These are phyloP conservation scores for Drosophila niveifrons DNA, from an alignment of 2,888 invertebrate species.

Conservation along the genomic window DNA sequence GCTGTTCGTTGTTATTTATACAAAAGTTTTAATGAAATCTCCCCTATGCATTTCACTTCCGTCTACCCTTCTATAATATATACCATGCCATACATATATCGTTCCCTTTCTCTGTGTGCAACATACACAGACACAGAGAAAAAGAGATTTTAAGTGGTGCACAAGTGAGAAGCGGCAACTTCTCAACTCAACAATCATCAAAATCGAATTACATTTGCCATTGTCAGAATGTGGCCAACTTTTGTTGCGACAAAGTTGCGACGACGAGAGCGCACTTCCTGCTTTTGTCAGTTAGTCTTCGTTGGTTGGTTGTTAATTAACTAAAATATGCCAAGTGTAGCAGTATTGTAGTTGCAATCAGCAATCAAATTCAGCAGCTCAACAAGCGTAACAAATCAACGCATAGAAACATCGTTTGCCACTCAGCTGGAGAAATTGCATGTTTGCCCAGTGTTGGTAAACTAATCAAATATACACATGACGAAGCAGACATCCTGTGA, in stretches of 20 bases:
- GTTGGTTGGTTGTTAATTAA: slow-evolving; percentile 12
- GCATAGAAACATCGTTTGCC: not conserved
- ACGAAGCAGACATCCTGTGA: too few species aligned
- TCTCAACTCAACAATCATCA: slow-evolving; percentile 42
- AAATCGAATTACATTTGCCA: slow-evolving; percentile 41
- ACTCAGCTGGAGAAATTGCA: not conserved
- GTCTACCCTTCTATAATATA: not conserved
- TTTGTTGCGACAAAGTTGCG: not conserved
- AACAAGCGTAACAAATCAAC: not conserved
- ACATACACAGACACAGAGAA: slow-evolving; percentile 11
- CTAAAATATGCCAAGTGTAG: not conserved
- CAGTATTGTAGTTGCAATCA: not conserved
- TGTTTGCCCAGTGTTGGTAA: not conserved
- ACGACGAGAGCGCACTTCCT: not conserved
- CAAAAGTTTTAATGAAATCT: slow-evolving; percentile 69
- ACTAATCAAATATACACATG: not conserved
- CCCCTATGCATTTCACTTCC: slow-evolving; percentile 27
- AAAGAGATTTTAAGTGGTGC: slow-evolving; percentile 13
- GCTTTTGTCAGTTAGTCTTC: slow-evolving; percentile 16
- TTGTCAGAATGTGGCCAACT: slow-evolving; percentile 28
- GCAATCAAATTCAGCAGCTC: not conserved
- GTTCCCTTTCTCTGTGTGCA: not conserved
- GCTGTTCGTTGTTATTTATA: slow-evolving; percentile 61
- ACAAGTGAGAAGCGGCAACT: slow-evolving; percentile 12
- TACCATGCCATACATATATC: too few species aligned